phyloP scores from a whole-genome alignment of 2,797 vertebrate genomes.

The Eulemur mongoz region DNA sequence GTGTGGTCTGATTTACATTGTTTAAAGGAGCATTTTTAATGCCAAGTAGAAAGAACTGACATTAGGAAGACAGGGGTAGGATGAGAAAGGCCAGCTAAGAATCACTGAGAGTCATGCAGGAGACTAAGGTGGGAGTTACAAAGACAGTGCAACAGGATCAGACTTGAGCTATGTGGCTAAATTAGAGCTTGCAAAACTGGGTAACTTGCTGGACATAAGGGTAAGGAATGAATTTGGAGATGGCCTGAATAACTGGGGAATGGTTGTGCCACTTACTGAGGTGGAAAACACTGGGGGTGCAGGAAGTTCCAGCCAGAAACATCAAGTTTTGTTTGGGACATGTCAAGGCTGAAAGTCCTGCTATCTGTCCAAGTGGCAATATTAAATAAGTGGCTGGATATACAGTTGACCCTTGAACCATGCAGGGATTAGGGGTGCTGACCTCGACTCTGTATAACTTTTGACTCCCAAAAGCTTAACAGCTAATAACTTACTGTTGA shows the following conservation, averaged over 20 bases:
- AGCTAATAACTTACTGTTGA: neutral
- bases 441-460: neutral
- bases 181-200: neutral
- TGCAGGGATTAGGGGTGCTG: accelerated
- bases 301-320: neutral
- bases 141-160: neutral
- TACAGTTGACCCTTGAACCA: neutral
- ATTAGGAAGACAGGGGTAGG: neutral
- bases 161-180: neutral
- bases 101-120: neutral
- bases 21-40: neutral
- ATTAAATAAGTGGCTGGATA: neutral
- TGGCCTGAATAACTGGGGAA: neutral
- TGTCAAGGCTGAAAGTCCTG: neutral
- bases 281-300: neutral
- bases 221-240: neutral
- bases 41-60: neutral
- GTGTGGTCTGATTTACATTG: neutral
- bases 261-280: neutral
- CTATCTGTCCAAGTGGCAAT: neutral
- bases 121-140: neutral
- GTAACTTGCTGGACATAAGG: too few species aligned
- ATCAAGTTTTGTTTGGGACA: neutral
- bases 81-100: neutral
- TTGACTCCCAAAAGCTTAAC: neutral